phyloP scores from a whole-genome alignment of 1,140 invertebrate genomes.

The Brachionus plicatilis region DNA sequence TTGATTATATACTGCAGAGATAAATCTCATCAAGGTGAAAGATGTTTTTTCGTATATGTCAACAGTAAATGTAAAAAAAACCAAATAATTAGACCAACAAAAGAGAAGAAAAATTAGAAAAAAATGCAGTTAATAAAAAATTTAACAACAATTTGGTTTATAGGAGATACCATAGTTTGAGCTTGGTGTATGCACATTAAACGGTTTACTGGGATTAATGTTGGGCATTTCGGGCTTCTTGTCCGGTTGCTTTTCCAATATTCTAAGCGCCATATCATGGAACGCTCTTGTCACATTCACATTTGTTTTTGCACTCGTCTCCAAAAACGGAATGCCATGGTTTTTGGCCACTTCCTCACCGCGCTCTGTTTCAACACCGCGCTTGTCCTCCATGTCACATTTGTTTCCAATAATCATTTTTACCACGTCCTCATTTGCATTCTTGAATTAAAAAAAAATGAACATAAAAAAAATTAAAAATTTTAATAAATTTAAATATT shows the following conservation, averaged over 20 bases:
- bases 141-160: constrained; percentile 34
- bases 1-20: background rate
- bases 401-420: constrained; percentile 99
- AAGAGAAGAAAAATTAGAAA: background rate
- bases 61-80: background rate
- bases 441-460: constrained; percentile 61
- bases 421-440: constrained; percentile 98
- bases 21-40: background rate
- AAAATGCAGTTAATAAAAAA: background rate
- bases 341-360: constrained; percentile 86
- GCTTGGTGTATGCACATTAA: background rate
- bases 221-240: constrained; percentile 11
- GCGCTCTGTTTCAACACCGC: constrained; percentile 80
- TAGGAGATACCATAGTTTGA: background rate
- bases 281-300: constrained; percentile 35
- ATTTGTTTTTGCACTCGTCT: constrained; percentile 96
- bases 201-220: background rate
- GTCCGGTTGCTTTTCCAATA: constrained; percentile 32
- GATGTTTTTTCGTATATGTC: background rate
- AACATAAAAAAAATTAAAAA: too few relatives aligned
- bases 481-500: background rate
- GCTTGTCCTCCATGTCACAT: constrained; percentile 96
- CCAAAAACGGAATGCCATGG: constrained; percentile 94
- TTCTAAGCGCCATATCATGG: constrained; percentile 6
- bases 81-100: background rate